phyloP scores from a whole-genome alignment of 2,113 vertebrate genomes.

The Dromiciops gliroides region DNA sequence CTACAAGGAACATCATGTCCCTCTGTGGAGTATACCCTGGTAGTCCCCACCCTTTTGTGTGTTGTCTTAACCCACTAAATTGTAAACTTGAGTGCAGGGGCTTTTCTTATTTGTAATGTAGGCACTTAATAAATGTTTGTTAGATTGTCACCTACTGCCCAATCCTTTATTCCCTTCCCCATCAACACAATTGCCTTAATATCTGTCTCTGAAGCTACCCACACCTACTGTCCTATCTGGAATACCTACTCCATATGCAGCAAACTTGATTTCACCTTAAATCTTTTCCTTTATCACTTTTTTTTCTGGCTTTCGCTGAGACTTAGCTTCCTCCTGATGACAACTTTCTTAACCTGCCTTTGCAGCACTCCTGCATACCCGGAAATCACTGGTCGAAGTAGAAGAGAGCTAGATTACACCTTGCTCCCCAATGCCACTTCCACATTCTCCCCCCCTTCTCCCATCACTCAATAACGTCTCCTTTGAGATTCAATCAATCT shows the following conservation, averaged over 20 bases:
- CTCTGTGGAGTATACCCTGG: background rate
- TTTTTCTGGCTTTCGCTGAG: background rate
- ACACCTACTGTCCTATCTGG: background rate
- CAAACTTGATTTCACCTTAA: background rate
- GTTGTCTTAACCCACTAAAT: background rate
- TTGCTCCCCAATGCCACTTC: background rate
- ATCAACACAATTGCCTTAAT: background rate
- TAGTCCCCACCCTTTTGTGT: background rate
- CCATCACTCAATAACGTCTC: background rate
- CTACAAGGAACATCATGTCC: background rate
- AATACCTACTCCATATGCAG: background rate
- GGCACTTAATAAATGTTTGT: background rate
- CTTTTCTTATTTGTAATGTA: background rate
- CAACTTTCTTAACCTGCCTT: background rate
- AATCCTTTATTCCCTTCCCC: background rate
- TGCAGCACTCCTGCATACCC: background rate
- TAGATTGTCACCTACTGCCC: background rate
- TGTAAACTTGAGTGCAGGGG: background rate
- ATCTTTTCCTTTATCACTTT: background rate
- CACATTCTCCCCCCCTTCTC: background rate
- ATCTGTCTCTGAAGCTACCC: background rate
- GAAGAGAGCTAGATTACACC: background rate
- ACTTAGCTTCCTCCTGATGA: background rate
- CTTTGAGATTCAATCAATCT: no score
- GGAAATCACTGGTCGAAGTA: background rate